Evolutionary conservation across 37 sponge, comb jelly and placozoan species (phyloP), one percentile per base, ranked within the genome.

Genomic region (Oscarella lobularis): DNA sequence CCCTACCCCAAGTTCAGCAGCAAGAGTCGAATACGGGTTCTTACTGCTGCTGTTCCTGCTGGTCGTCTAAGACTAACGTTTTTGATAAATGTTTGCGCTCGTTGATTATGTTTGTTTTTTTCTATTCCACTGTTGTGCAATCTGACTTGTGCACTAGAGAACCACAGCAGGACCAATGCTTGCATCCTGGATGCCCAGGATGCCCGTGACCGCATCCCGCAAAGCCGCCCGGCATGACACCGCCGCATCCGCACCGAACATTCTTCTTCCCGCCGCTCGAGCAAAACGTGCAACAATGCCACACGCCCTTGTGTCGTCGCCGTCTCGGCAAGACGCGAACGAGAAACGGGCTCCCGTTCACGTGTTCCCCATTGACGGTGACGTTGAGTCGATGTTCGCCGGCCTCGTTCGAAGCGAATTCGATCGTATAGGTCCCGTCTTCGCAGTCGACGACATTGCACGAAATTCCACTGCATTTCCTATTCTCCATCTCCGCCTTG

Each of bases 181-280:
- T 48, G 35, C 68, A 66, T 3, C 88, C 88, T 0, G 88, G 88
- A 67, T 88, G 88, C 2, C 85, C 79, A 33, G 74, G 76, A 65
- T 88, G 85, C 0, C 88, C 88, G 67, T 88, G 88, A 67, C 88
- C 88, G 80, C 88, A 88, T 66, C 88, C 88, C 75, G 76, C 81
- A 76, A 78, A 84, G 1, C 85, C 85, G 37, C 88, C 88, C 31
- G 88, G 82, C 88, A 88, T 88, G 0, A 69, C 67, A 3, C 78
- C 82, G 1, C 88, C 88, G 84, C 88, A 88, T 39, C 88, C 85
- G 73, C 88, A 88, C 3, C 55, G 35, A 37, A 88, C 81, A 55
- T 88, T 80, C 76, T 81, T 83, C 41, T 83, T 84, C 2, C 85
- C 85, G 0, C 41, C 67, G 20, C 79, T 55, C 1, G 88, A 84